Conservation (phyloP, 2,888 invertebrate species). For the Agriopis aurantiaria region DNA sequence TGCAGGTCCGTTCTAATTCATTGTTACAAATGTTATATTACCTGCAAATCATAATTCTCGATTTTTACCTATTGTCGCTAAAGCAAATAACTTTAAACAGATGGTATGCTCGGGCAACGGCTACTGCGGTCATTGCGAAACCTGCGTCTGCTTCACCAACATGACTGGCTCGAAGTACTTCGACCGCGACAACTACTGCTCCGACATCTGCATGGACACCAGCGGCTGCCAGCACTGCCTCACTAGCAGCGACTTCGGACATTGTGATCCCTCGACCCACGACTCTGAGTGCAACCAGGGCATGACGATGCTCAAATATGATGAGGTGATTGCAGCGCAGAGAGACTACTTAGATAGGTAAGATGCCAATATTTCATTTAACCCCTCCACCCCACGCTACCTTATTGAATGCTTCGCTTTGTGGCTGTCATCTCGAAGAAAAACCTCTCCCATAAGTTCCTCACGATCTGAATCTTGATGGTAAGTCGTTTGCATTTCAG, state of each 20-base stretch:
- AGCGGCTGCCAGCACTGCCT: slow-evolving; percentile 65
- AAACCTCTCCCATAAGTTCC: too few species aligned
- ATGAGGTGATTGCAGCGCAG: slow-evolving; percentile 50
- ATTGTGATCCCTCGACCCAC: slow-evolving; percentile 43
- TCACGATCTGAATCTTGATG: too few species aligned
- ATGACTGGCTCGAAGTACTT: slow-evolving; percentile 72
- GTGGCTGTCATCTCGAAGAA: too few species aligned
- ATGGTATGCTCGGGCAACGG: slow-evolving; percentile 73
- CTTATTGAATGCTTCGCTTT: too few species aligned
- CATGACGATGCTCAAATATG: slow-evolving; percentile 46
- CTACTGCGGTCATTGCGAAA: slow-evolving; percentile 62
- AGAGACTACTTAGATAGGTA: slow-evolving; percentile 51
- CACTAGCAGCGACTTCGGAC: slow-evolving; percentile 47
- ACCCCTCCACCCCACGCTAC: too few species aligned
- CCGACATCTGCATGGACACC: slow-evolving; percentile 65
- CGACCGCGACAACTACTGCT: slow-evolving; percentile 62
- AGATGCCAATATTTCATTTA: not conserved
- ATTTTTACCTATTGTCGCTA: not conserved
- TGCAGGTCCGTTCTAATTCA: not conserved
- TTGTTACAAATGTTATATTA: not conserved
- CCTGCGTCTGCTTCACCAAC: slow-evolving; percentile 66
- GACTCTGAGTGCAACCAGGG: slow-evolving; percentile 21
- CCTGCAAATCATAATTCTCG: not conserved
- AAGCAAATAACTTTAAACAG: slow-evolving; percentile 42
- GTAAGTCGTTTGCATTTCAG: too few species aligned